Base-by-base conservation (phyloP, 2,797 vertebrate genomes). In the Manis crassicaudata region DNA sequence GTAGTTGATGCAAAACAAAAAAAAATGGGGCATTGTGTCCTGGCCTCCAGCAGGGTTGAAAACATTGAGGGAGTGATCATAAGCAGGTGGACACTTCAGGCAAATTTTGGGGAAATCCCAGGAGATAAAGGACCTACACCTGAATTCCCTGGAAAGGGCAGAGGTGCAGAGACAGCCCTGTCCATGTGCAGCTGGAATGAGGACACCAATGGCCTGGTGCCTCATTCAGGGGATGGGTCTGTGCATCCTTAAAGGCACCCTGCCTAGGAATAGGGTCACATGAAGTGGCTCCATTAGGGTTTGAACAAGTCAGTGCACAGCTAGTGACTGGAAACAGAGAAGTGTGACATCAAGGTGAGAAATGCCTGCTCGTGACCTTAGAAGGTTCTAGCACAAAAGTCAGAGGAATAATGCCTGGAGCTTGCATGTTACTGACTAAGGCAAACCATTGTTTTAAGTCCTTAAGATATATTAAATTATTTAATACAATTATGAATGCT, bases 171-270 rank as follows among this genome's bases (percentile, higher is more conserved):
- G 27, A 79, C 2, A 35, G 4, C 20, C 21, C 21, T 0, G 1
- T 23, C 13, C 27, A 32, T 0, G 13, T 0, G 1, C 3, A 25
- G 17, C 37, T 63, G 16, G 6, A 23, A n/a, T 6, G 1, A 0
- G 43, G 12, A 14, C 0, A 35, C 32, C 20, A 27, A 23, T 7
- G 29, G 0, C 67, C 11, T 4, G 6, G n/a, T 35, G 40, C 4
- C 25, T 58, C 27, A 2, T 23, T 60, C 29, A 56, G 3, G 11
- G 16, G 6, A 12, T 14, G 25, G 25, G 2, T 17, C 32, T 11
- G 27, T 60, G 3, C 10, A 13, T 43, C 32, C 7, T 58, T 16
- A 17, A 40, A 60, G 43, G 0, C 20, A 29, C 13, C 17, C 6
- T 40, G 13, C 9, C 18, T 12, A 29, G 13, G 6, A 46, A 65